Base-by-base conservation (phyloP, 2,113 vertebrate species). In the Dipodomys spectabilis region DNA sequence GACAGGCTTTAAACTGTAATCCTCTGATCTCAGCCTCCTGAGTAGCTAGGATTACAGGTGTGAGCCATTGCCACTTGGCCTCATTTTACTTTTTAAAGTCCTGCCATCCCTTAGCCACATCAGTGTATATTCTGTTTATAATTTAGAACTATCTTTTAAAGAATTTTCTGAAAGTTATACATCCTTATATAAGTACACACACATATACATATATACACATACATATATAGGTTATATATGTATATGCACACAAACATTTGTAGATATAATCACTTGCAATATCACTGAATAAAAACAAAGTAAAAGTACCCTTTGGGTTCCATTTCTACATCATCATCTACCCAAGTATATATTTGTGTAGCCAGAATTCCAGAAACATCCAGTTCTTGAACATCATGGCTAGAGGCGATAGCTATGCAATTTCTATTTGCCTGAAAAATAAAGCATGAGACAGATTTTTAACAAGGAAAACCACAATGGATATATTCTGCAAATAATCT, bases 331-430 rank as follows among this genome's bases (percentile, higher is more conserved):
- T 99, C 99, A 81, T 99, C 99, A 95, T 99, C 99, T 83, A 99
- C 98, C 99, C 99, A 99, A 65, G 99, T 99, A 94, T 99, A 98
- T 95, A 99, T 99, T 73, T 99, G 99, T 9, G 99, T 99, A 95
- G 99, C 98, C 95, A 99, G 97, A 98, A 99, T 99, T 57, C 99
- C 98, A 96, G 99, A 99, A 97, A 99, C 99, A 96, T 99, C 99
- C 95, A 99, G 93, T 98, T 99, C 99, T 97, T 99, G 99, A 98
- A 99, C 99, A 97, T 99, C 99, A 92, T 99, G 99, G 93, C 99
- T 99, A 0, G 99, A 99, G 94, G 99, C 99, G 95, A 99, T 98
- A 95, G 99, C 99, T 98, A 99, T 98, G 98, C 99, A 99, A 97
- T 99, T 99, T 75, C 99, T 98, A 97, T 99, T 99, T 88, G 99